Evolutionary conservation across 1,140 invertebrate species (phyloP).

Genomic region (Scylla paramamosain): DNA sequence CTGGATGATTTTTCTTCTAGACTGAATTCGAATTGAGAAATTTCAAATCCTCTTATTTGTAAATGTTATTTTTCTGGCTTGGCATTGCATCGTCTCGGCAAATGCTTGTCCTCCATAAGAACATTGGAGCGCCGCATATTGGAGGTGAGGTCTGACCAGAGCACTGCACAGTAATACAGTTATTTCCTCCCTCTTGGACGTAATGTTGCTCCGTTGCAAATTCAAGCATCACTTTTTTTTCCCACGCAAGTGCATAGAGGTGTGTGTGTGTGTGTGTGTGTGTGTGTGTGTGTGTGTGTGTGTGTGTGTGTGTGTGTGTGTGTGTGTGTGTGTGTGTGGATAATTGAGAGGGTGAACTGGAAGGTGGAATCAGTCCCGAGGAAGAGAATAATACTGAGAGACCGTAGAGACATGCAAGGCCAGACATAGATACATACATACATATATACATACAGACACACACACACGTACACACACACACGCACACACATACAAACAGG

Average conservation of each 20-base stretch:
- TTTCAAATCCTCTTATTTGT: too few species aligned
- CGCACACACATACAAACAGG: background rate
- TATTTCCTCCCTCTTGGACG: too few species aligned
- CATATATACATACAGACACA: background rate
- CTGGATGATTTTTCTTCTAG: too few species aligned
- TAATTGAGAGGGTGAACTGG: background rate
- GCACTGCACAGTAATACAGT: too few species aligned
- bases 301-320: conserved; percentile 18
- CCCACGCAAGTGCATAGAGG: background rate
- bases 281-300: conserved; percentile 29
- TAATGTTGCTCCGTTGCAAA: background rate
- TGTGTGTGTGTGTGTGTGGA: background rate
- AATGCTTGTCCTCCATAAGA: too few species aligned
- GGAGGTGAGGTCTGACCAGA: too few species aligned
- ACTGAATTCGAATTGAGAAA: too few species aligned
- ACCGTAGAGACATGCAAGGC: too few species aligned
- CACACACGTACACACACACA: conserved; percentile 34
- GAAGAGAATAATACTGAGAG: too few species aligned
- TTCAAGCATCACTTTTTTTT: background rate
- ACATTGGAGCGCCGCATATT: too few species aligned
- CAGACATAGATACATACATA: background rate
- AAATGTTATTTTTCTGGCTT: too few species aligned
- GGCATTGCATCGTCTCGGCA: too few species aligned
- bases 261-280: background rate
- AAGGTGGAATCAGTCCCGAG: background rate